Conservation (phyloP, 2,797 vertebrate species). For the Todus mexicanus region DNA sequence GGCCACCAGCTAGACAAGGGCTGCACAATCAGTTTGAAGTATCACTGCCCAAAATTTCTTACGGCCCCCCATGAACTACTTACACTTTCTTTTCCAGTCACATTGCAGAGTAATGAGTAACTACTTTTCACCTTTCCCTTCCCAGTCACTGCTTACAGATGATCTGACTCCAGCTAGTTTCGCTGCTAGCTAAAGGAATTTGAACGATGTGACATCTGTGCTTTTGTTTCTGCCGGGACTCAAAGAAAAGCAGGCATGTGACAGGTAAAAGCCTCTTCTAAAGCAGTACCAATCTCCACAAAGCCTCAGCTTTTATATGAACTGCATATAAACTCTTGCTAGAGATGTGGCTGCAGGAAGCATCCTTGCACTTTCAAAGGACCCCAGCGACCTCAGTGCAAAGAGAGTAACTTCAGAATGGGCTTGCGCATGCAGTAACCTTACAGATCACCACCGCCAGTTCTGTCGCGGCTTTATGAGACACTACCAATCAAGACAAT, state of each 20-base stretch:
- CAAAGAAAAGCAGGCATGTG: background rate
- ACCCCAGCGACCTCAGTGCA: background rate
- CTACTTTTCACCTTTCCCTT: background rate
- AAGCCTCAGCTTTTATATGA: background rate
- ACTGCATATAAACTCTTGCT: background rate
- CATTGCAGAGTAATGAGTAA: background rate
- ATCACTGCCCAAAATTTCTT: background rate
- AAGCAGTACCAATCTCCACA: background rate
- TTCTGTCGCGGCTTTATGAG: accelerated
- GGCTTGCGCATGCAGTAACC: background rate
- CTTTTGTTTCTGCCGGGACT: conserved; percentile 11
- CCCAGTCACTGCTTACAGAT: background rate
- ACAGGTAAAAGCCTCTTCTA: conserved; percentile 33
- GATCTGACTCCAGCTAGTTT: background rate
- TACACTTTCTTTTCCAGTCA: background rate
- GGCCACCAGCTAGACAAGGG: background rate
- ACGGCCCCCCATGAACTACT: background rate
- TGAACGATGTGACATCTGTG: background rate
- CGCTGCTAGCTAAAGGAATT: background rate
- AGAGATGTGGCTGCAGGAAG: background rate
- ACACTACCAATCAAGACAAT: background rate
- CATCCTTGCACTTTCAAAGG: background rate
- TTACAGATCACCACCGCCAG: background rate
- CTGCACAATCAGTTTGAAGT: accelerated
- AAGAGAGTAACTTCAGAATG: background rate